phyloP scores from a whole-genome alignment of 2,113 vertebrate species.

The Cavia aperea region DNA sequence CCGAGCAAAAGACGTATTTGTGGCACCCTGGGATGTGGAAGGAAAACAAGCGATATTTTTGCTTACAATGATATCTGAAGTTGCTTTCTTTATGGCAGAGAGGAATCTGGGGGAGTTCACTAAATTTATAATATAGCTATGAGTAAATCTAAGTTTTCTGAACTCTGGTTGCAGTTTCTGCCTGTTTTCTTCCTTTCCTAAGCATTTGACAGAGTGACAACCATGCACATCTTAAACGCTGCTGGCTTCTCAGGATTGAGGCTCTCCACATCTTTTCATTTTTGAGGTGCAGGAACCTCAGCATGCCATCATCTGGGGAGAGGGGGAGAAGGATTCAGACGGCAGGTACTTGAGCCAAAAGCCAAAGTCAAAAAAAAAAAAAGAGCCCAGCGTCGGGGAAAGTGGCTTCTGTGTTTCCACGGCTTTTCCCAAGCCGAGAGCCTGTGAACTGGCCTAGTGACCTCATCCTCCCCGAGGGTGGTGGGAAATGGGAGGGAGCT shows the following conservation, averaged over 20 bases:
- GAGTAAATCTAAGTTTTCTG: neutral
- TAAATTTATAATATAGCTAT: neutral
- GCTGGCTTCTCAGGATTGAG: constrained; percentile 63
- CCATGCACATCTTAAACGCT: constrained; percentile 51
- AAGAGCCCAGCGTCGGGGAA: neutral
- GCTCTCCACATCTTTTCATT: constrained; percentile 49
- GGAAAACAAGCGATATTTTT: constrained; percentile 2
- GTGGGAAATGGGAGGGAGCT: neutral
- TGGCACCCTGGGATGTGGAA: constrained; percentile 7
- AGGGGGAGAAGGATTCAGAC: neutral
- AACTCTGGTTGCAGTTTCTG: constrained; percentile 65
- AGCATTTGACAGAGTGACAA: constrained; percentile 40
- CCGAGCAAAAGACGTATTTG: neutral
- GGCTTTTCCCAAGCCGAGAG: no score
- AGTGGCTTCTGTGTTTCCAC: rapidly evolving
- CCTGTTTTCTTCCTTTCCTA: constrained; percentile 57
- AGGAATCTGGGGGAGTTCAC: neutral
- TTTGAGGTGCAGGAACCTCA: constrained; percentile 13
- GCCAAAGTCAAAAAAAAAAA: no score
- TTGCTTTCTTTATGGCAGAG: constrained; percentile 38
- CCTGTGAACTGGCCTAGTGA: neutral
- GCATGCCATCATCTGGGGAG: neutral
- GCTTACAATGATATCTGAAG: constrained; percentile 47
- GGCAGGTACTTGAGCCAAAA: neutral
- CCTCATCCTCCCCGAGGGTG: no score